phyloP scores from a whole-genome alignment of 2,113 vertebrate species.

The Isurus oxyrinchus region DNA sequence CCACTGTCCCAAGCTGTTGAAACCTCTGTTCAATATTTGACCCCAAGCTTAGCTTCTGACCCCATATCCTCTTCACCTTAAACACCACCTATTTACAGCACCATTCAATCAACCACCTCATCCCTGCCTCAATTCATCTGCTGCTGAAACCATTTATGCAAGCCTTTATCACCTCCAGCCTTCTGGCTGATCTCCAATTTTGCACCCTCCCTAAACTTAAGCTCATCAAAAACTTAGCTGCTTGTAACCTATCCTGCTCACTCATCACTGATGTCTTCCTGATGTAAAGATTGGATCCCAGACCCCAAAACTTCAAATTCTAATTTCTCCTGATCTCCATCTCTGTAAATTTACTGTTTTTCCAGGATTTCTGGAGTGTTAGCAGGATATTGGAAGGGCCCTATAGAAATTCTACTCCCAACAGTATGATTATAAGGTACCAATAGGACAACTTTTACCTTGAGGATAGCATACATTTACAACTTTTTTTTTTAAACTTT shows the following conservation, averaged over 20 bases:
- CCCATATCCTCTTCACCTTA: background rate
- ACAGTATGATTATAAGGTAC: background rate
- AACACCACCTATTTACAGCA: background rate
- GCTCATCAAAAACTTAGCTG: background rate
- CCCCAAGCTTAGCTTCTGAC: background rate
- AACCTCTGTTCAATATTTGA: background rate
- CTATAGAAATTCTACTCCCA: background rate
- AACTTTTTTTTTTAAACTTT: background rate
- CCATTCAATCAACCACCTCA: background rate
- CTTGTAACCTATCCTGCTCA: background rate
- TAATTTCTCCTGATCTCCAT: background rate
- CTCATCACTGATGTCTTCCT: background rate
- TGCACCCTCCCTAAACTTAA: background rate
- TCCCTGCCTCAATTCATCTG: background rate
- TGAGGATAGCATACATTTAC: background rate
- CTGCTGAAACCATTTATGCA: background rate
- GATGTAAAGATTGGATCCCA: background rate
- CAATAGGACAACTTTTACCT: background rate
- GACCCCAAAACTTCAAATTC: background rate
- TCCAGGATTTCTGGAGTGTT: background rate
- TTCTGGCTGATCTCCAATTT: too few species aligned
- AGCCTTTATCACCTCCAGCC: background rate
- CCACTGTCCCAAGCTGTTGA: background rate
- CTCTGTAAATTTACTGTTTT: background rate
- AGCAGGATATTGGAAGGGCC: background rate